Conservation (phyloP, 1,140 invertebrate species). For the Andrena cerasifolii region DNA sequence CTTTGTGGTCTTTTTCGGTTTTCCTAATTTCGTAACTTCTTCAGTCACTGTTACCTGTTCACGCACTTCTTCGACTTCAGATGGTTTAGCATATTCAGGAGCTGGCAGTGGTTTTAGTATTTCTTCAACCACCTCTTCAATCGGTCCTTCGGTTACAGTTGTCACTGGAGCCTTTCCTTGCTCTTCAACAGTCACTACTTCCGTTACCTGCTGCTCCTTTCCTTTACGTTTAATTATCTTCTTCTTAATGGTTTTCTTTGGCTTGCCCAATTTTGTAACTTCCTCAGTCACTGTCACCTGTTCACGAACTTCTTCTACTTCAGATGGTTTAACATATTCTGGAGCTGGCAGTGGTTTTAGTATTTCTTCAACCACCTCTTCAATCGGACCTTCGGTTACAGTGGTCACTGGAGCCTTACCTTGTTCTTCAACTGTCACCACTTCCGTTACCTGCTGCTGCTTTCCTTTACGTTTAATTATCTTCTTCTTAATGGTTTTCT, state of each 20-base stretch:
- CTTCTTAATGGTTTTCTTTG: constrained; percentile 73
- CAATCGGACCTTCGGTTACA: constrained; percentile 71
- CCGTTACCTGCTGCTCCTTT: constrained; percentile 72
- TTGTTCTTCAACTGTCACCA: constrained; percentile 75
- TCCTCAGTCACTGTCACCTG: constrained; percentile 79
- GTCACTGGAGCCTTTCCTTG: constrained; percentile 70
- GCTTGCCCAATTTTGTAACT: constrained; percentile 74
- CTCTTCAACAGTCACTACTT: constrained; percentile 74
- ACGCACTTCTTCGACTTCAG: constrained; percentile 73
- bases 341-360: constrained; percentile 20
- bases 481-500: constrained; percentile 72
- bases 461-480: constrained; percentile 68
- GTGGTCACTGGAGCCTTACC: constrained; percentile 76
- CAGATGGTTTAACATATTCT: constrained; percentile 51
- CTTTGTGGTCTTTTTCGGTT: constrained; percentile 56
- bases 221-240: constrained; percentile 74
- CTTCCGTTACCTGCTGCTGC: constrained; percentile 70
- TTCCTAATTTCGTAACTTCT: constrained; percentile 53
- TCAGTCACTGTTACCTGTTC: constrained; percentile 80
- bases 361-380: constrained; percentile 41
- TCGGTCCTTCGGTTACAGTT: constrained; percentile 29
- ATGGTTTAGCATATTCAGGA: constrained; percentile 19
- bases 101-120: neutral
- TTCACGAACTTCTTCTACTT: constrained; percentile 77
- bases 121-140: constrained; percentile 39